Percentiles rank a stretch among this genome's conserved stretches.
phyloP scores from a whole-genome alignment of 2,797 vertebrate genomes.

The Pantherophis alleghaniensis region DNA sequence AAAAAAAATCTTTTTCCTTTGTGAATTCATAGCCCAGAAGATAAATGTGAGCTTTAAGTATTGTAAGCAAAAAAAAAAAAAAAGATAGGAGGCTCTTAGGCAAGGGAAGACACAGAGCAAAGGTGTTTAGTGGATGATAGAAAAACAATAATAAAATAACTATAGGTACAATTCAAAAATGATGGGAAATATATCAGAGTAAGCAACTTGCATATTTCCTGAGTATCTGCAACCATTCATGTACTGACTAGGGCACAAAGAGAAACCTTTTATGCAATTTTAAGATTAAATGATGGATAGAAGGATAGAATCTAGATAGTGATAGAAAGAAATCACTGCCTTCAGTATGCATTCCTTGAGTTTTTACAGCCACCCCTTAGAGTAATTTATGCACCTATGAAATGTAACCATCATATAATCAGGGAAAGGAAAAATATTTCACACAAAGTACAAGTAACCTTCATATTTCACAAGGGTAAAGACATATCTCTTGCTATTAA shows the following conservation, averaged over 20 bases:
- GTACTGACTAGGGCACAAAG: neutral
- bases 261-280: neutral
- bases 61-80: conserved; percentile 54
- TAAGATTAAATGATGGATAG: neutral
- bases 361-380: neutral
- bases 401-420: neutral
- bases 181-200: conserved; percentile 56
- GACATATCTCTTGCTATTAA: neutral
- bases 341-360: neutral
- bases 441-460: neutral
- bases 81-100: conserved; percentile 57
- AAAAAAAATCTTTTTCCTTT: conserved; percentile 41
- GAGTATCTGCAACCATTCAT: neutral
- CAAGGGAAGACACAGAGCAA: conserved; percentile 27
- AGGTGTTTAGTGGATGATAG: conserved; percentile 24
- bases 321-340: neutral
- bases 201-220: neutral
- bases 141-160: conserved; percentile 55
- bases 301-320: neutral
- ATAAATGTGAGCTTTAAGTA: conserved; percentile 63
- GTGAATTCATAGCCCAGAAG: conserved; percentile 60
- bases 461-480: neutral
- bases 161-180: conserved; percentile 64
- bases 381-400: neutral
- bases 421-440: neutral